phyloP scores from a whole-genome alignment of 2,797 vertebrate genomes.

The Bradypus variegatus region DNA sequence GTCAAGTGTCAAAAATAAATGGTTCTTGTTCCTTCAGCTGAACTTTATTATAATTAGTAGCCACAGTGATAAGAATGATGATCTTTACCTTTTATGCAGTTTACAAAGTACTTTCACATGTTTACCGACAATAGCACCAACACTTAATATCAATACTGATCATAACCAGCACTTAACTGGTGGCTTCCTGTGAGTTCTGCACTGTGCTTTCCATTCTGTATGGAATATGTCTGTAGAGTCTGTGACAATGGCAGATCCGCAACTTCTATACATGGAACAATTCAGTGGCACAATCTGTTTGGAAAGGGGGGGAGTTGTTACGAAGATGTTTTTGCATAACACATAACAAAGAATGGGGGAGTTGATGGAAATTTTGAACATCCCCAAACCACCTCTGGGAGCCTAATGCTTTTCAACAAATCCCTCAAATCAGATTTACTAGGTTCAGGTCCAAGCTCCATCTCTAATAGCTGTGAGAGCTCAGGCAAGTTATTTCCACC shows the following conservation, averaged over 20 bases:
- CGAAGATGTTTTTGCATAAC: neutral
- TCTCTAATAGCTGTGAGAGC: neutral
- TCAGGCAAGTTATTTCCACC: neutral
- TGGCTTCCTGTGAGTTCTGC: neutral
- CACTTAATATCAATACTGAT: neutral
- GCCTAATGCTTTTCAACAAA: neutral
- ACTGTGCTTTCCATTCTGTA: neutral
- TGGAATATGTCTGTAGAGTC: neutral
- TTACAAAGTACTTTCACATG: neutral
- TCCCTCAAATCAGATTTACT: slow-evolving; percentile 31
- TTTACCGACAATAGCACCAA: neutral
- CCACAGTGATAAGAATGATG: neutral
- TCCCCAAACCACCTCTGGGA: neutral
- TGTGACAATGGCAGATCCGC: neutral
- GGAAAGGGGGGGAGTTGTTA: neutral
- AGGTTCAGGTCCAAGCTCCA: neutral
- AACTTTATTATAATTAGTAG: slow-evolving; percentile 23
- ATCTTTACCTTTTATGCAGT: neutral
- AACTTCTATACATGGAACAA: slow-evolving; percentile 7
- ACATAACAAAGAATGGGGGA: neutral
- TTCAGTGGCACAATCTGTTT: slow-evolving; percentile 14
- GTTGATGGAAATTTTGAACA: neutral
- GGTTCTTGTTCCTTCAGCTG: slow-evolving; percentile 20
- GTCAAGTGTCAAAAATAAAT: slow-evolving; percentile 42
- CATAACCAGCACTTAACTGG: neutral